Evolutionary conservation across 92 coral and sea anemone genomes (phyloP).

Genomic region (Phymanthus crucifer): DNA sequence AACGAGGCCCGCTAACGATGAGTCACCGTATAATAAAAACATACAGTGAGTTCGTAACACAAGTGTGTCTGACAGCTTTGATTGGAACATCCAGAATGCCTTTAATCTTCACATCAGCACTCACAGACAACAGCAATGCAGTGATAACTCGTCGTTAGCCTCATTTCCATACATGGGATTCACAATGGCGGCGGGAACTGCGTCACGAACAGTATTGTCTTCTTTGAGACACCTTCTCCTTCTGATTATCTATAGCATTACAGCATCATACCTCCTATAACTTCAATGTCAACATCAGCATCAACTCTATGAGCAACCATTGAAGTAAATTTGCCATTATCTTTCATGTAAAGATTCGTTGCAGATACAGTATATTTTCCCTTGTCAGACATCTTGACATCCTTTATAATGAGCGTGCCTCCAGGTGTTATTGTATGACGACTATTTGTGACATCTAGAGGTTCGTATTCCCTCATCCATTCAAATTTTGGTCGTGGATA

Average conservation of each 20-base stretch:
- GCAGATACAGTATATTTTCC: constrained; percentile 28
- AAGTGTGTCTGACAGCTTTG: too few species aligned
- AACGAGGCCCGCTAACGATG: too few species aligned
- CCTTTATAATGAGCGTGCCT: constrained; percentile 35
- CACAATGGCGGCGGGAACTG: too few species aligned
- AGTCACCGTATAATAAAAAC: too few species aligned
- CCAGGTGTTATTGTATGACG: constrained; percentile 22
- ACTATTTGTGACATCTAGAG: constrained; percentile 12
- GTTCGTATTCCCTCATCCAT: constrained; percentile 34
- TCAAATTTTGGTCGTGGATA: constrained; percentile 27
- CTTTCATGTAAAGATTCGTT: not conserved
- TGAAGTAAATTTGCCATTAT: constrained; percentile 25
- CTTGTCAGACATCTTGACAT: constrained; percentile 32
- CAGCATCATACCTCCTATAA: constrained; percentile 23
- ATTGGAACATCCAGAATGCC: too few species aligned
- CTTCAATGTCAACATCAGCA: constrained; percentile 23
- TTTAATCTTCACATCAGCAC: too few species aligned
- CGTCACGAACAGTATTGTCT: not conserved
- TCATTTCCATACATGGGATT: too few species aligned
- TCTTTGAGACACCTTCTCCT: not conserved
- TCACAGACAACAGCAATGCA: too few species aligned
- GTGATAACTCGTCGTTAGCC: too few species aligned
- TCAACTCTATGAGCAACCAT: constrained; percentile 12
- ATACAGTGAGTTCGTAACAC: too few species aligned
- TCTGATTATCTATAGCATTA: not conserved